phyloP scores from a whole-genome alignment of 2,888 invertebrate species.

The Atrina japonica region DNA sequence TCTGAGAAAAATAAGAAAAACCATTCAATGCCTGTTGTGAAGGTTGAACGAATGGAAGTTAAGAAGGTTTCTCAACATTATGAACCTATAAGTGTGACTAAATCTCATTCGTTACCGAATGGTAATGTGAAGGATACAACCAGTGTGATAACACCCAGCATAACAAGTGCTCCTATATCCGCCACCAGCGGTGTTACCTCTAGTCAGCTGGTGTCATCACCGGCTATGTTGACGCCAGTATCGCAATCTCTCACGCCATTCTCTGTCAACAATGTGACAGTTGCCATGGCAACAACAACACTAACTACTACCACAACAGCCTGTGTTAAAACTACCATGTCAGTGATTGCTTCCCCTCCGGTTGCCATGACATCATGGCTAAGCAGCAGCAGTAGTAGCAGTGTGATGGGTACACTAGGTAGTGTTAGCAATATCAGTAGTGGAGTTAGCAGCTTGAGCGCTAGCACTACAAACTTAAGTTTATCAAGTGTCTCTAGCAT shows the following conservation, averaged over 20 bases:
- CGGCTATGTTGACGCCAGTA: constrained; percentile 23
- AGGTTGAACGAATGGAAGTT: constrained; percentile 75
- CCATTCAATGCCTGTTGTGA: constrained; percentile 76
- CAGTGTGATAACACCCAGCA: background rate
- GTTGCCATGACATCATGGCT: constrained; percentile 10
- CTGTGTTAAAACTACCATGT: constrained; percentile 48
- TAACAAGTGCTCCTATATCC: background rate
- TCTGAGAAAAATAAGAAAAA: constrained; percentile 59
- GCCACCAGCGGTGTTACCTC: background rate
- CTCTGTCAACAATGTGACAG: constrained; percentile 39
- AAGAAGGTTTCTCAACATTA: constrained; percentile 36
- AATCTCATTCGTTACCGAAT: constrained; percentile 33
- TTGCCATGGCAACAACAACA: constrained; percentile 60
- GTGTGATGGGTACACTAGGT: background rate
- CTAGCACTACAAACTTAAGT: background rate
- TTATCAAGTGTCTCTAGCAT: background rate
- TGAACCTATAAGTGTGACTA: constrained; percentile 10
- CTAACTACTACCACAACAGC: constrained; percentile 56
- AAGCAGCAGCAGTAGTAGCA: background rate
- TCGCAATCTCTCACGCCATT: constrained; percentile 23
- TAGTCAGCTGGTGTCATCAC: constrained; percentile 20
- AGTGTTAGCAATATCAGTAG: background rate
- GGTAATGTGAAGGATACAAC: constrained; percentile 46
- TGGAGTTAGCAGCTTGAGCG: background rate
- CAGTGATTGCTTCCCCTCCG: constrained; percentile 19